Evolutionary conservation across 2,797 vertebrate genomes (phyloP).

Genomic region (Coccyzus lansbergi): DNA sequence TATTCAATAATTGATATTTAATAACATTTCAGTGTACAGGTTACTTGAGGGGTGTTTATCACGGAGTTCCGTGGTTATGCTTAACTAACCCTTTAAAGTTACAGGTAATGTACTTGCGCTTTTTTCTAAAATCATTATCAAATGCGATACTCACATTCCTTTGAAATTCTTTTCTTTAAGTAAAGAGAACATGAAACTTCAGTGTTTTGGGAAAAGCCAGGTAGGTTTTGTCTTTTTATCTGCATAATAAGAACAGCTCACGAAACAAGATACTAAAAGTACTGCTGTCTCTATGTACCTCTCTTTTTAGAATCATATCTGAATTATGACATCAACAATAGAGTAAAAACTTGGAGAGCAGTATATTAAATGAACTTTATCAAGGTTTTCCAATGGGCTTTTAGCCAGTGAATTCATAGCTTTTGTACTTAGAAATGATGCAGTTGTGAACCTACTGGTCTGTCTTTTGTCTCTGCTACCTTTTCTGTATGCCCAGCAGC

Average conservation of each 20-base stretch:
- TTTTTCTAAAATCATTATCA: background rate
- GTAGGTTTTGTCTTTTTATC: conserved; percentile 19
- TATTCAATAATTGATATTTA: background rate
- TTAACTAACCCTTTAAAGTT: background rate
- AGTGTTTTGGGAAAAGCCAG: background rate
- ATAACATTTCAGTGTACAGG: background rate
- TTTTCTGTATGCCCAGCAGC: background rate
- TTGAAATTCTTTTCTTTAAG: background rate
- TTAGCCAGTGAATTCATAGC: background rate
- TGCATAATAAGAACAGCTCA: background rate
- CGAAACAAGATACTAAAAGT: background rate
- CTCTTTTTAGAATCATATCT: background rate
- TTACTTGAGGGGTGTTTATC: background rate
- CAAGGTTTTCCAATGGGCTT: fast-evolving
- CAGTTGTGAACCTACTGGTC: background rate
- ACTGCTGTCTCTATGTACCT: background rate
- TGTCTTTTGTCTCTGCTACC: background rate
- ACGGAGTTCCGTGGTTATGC: background rate
- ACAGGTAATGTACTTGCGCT: background rate
- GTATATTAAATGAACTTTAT: background rate
- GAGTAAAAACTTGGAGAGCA: background rate
- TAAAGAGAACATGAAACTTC: background rate
- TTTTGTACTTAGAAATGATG: background rate
- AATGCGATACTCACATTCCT: background rate
- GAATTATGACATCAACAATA: background rate